Evolutionary conservation across 2,113 vertebrate species (phyloP), one percentile per base, ranked within the genome.

Genomic region (Meles meles): DNA sequence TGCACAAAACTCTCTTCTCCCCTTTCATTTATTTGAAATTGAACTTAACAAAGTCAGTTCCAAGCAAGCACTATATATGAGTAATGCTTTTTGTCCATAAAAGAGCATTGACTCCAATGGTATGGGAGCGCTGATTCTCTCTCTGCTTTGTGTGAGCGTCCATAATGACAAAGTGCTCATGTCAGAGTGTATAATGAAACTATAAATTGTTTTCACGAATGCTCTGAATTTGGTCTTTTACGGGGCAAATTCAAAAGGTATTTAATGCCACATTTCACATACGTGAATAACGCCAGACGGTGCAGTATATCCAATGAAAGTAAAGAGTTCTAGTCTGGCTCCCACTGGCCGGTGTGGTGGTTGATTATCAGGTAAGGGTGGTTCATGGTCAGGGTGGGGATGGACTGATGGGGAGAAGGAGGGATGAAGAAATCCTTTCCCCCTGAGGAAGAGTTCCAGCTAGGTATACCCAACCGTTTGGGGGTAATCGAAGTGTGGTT

Each of bases 151-250:
- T 99, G 94, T 88, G 94, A 69, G 95, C 97, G 65, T 97, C 98
- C 81, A 5, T 97, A 97, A 97, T 98, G 98, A 99, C 98, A 98
- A 98, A 99, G 97, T 98, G 81, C 98, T 98, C 97, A 59, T 99
- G 98, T 98, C 98, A 98, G 89, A 71, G 97, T 96, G 90, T 83
- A 97, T 99, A 98, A 98, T 99, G 98, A 98, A 98, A 98, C 98
- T 98, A 98, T 99, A 99, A 98, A 99, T 99, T 99, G 98, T 98
- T 99, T 99, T 98, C 98, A 98, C 98, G 98, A 98, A 97, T 98
- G 98, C 98, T 97, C 93, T 96, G 97, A 97, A 98, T 98, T 98
- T 98, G 97, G 96, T 98, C 91, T 98, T 97, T 98, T 97, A 98
- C 72, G 87, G 97, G 98, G 97, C 97, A 97, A 97, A 97, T 98